These are phyloP conservation scores for Macrosiphum euphorbiae DNA, from an alignment of 2,888 invertebrate genomes.

Conservation along the genomic window DNA sequence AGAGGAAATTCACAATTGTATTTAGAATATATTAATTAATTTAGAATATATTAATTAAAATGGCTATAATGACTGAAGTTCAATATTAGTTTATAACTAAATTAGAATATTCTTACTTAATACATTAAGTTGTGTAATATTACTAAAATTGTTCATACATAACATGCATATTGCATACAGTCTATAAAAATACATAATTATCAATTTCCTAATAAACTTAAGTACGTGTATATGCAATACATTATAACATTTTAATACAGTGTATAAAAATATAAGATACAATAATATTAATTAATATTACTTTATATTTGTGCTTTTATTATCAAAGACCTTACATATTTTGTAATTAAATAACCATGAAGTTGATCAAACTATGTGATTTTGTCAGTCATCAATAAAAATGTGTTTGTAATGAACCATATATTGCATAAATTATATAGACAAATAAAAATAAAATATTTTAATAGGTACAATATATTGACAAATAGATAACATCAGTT, in stretches of 20 bases:
- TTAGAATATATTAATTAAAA: neutral
- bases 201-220: neutral
- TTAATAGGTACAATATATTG: neutral
- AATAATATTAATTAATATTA: neutral
- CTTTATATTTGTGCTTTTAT: neutral
- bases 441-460: neutral
- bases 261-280: neutral
- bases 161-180: neutral
- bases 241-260: neutral
- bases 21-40: neutral
- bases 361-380: neutral
- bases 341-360: neutral
- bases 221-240: neutral
- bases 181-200: neutral
- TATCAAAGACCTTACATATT: neutral
- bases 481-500: conserved; percentile 53
- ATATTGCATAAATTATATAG: neutral
- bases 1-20: neutral
- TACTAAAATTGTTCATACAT: neutral
- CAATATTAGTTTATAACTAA: neutral
- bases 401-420: neutral
- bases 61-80: neutral
- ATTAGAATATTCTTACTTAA: neutral
- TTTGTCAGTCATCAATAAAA: neutral
- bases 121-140: neutral